Percentiles rank a stretch among this genome's conserved stretches.
Evolutionary conservation across 2,888 invertebrate genomes (phyloP).

Genomic region (Thysanoteuthis rhombus): DNA sequence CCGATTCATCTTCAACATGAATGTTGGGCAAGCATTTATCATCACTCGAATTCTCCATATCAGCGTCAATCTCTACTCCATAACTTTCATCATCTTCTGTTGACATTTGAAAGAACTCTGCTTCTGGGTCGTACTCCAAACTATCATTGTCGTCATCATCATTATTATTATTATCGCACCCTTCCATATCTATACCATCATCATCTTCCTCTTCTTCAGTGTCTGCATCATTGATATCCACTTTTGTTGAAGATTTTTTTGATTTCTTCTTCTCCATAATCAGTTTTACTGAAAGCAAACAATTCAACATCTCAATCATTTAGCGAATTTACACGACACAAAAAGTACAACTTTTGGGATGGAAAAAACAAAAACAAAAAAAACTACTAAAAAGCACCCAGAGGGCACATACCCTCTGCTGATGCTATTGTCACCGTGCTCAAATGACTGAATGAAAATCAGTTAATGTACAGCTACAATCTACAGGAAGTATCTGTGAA

Average conservation of each 20-base stretch:
- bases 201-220: conserved; percentile 33
- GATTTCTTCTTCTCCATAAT: not conserved
- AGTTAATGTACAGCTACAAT: no score
- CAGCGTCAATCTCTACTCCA: not conserved
- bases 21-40: not conserved
- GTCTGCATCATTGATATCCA: conserved; percentile 35
- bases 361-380: no score
- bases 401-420: no score
- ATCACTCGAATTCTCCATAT: not conserved
- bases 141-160: not conserved
- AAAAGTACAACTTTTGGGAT: no score
- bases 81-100: not conserved
- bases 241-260: conserved; percentile 33
- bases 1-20: conserved; percentile 17
- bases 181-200: not conserved
- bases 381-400: no score
- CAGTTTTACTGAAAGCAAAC: not conserved
- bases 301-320: not conserved
- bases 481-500: no score
- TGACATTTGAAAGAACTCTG: not conserved
- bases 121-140: not conserved
- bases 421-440: no score
- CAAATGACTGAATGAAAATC: no score
- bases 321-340: not conserved
- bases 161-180: not conserved